phyloP scores from a whole-genome alignment of 2,797 vertebrate genomes.

The Lepus townsendii region DNA sequence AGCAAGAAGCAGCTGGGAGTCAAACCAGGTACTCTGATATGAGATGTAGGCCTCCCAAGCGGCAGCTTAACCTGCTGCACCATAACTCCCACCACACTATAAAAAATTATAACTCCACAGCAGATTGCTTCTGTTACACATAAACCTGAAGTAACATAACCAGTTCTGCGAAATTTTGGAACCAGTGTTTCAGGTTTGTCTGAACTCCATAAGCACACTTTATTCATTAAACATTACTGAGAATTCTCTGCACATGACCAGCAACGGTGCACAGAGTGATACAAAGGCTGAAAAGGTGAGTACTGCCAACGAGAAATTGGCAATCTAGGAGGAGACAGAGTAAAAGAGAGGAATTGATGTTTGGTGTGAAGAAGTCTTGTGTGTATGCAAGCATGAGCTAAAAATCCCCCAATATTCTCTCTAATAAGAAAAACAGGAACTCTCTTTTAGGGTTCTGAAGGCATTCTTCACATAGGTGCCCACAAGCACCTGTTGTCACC shows the following conservation, averaged over 20 bases:
- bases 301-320: background rate
- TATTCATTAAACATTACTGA: background rate
- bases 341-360: background rate
- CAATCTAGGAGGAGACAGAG: background rate
- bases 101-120: background rate
- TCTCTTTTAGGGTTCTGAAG: background rate
- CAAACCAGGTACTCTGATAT: no score
- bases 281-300: background rate
- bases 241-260: background rate
- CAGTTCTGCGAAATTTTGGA: conserved; percentile 1
- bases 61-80: no score
- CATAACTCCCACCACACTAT: no score
- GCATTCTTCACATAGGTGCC: background rate
- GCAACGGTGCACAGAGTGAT: background rate
- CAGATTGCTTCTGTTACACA: conserved; percentile 2
- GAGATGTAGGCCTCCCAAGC: no score
- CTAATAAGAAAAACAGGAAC: conserved; percentile 24
- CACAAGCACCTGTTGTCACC: background rate
- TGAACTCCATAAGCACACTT: background rate
- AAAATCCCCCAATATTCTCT: background rate
- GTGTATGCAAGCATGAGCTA: background rate
- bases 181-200: background rate
- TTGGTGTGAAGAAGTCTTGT: background rate
- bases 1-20: no score
- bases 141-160: background rate